Percentiles rank a stretch among this genome's conserved stretches.
Conservation (phyloP, 64 coral and sea anemone genomes). For the Trachythela sp. region DNA sequence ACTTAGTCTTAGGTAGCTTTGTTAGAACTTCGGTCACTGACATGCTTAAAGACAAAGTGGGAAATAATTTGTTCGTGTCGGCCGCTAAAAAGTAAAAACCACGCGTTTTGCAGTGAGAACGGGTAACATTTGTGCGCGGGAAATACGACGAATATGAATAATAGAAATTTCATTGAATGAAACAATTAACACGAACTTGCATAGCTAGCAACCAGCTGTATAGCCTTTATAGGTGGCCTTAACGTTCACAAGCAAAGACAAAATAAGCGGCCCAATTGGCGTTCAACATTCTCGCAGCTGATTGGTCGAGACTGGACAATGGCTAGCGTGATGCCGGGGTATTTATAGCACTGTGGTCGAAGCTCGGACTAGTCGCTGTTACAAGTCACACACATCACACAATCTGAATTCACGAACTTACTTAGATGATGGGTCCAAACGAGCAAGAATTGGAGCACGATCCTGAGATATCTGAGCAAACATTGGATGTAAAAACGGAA, state of each 20-base stretch:
- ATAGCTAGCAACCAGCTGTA: conserved; percentile 12
- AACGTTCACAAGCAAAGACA: neutral
- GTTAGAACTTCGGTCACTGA: too few species aligned
- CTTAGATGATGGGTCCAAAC: neutral
- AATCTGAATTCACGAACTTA: neutral
- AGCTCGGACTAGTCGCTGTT: neutral
- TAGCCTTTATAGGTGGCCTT: neutral
- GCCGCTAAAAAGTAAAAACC: too few species aligned
- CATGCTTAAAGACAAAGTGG: too few species aligned
- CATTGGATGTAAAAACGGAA: neutral
- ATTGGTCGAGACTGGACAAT: neutral
- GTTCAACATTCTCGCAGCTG: neutral
- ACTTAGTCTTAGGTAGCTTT: too few species aligned
- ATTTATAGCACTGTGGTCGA: neutral
- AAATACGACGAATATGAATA: neutral
- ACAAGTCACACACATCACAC: neutral
- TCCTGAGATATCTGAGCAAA: neutral
- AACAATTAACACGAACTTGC: neutral
- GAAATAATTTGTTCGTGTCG: too few species aligned
- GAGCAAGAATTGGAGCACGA: neutral
- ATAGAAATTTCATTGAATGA: neutral
- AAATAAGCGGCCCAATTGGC: conserved; percentile 4
- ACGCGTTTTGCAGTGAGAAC: neutral
- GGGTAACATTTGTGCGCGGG: neutral
- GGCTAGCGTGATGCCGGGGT: neutral